A percentile compares a stretch with the other conserved stretches of the same genome.
Evolutionary conservation across 2,797 vertebrate genomes (phyloP).

Genomic region (Neosalanx taihuensis): DNA sequence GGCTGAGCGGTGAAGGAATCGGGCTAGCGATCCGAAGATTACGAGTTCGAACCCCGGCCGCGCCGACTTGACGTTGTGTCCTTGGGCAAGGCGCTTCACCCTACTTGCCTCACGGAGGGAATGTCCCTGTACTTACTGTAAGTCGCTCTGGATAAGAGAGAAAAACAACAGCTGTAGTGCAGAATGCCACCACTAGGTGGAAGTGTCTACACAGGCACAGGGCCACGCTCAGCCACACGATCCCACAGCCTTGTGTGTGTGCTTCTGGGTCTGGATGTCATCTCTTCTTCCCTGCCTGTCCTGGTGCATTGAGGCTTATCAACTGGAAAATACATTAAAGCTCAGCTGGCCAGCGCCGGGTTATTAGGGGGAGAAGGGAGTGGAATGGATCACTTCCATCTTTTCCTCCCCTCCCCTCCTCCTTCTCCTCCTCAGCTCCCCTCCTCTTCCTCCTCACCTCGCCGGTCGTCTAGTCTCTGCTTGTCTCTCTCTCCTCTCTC

Average conservation of each 20-base stretch:
- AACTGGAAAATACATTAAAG: conserved; percentile 18
- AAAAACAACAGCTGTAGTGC: background rate
- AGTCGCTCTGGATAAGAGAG: too few relatives aligned
- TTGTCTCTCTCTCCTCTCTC: background rate
- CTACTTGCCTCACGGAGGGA: too few relatives aligned
- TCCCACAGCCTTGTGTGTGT: background rate
- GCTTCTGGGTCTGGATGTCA: background rate
- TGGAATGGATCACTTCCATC: background rate
- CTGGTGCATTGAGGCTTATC: conserved; percentile 10
- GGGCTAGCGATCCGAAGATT: too few relatives aligned
- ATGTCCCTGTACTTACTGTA: too few relatives aligned
- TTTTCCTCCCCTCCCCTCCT: conserved; percentile 7
- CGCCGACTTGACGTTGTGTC: too few relatives aligned
- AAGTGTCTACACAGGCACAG: conserved; percentile 12
- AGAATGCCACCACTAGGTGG: conserved; percentile 18
- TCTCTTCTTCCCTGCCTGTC: conserved; percentile 2
- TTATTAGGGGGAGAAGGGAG: conserved; percentile 17
- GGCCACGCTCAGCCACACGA: too few relatives aligned
- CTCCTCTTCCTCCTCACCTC: background rate
- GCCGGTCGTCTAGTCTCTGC: background rate
- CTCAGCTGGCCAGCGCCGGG: conserved; percentile 11
- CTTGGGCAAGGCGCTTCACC: too few relatives aligned
- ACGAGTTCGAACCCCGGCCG: too few relatives aligned
- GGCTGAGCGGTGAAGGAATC: too few relatives aligned
- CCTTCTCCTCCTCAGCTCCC: background rate